Base-by-base conservation (phyloP, 1,140 invertebrate genomes). In the Tyrophagus putrescentiae region DNA sequence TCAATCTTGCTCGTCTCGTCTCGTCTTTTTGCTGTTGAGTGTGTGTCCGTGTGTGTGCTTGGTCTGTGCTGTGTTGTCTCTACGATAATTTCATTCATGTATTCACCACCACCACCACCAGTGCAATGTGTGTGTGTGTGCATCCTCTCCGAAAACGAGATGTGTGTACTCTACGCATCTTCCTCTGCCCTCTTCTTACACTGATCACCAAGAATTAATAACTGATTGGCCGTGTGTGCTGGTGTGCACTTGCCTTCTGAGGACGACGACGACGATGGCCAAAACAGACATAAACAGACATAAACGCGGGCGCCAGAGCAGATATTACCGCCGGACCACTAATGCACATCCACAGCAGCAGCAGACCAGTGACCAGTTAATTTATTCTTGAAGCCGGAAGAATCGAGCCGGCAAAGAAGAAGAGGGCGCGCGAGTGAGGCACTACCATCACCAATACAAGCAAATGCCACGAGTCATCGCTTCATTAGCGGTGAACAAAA, bases 401-500 rank as follows among this genome's bases (percentile, higher is more conserved):
- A 48, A 48, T 48, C 45, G 7, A 39, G 36, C 21, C 36, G 36
- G 36, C 36, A 39, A 39, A 13, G 36, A 39, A 21, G 13, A 39
- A 13, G 13, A 13, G 13, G 36, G 21, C 21, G 36, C 36, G 21
- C 21, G 21, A 21, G 21, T 39, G 36, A 13, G 36, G 21, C 36
- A 39, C 36, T 13, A 39, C 13, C 45, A 48, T 25, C 45, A 48
- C 21, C 45, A 21, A 48, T 7, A 48, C 18, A 13, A 21, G 45
- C 45, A 48, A 48, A 48, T 48, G 45, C 45, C 45, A 48, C 45
- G 45, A 48, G 45, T 48, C 45, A 48, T 48, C 45, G 45, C 45
- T 48, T 48, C 45, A 48, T 48, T 48, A 48, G 45, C 45, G 45
- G 45, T 48, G n/a, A n/a, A n/a, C n/a, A n/a, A n/a, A n/a, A n/a